phyloP scores from a whole-genome alignment of 2,797 vertebrate species.

The Eurystomus glaucurus region DNA sequence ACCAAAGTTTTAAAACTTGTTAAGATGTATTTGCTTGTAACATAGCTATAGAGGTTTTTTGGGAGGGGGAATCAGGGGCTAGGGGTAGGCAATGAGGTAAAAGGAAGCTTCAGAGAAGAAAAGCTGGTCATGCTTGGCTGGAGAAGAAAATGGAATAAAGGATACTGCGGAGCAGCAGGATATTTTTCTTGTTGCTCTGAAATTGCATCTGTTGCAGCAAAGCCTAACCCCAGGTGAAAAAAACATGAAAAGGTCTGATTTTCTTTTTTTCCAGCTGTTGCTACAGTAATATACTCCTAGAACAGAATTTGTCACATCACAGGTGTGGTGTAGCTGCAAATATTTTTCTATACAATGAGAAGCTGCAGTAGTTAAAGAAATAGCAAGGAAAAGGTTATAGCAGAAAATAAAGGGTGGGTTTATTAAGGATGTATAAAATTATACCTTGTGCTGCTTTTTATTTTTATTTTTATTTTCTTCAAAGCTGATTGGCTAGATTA shows the following conservation, averaged over 20 bases:
- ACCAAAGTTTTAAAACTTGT: constrained; percentile 91
- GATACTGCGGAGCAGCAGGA: constrained; percentile 53
- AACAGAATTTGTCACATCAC: constrained; percentile 80
- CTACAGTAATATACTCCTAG: constrained; percentile 71
- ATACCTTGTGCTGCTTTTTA: constrained; percentile 89
- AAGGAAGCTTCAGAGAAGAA: constrained; percentile 75
- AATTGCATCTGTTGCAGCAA: constrained; percentile 79
- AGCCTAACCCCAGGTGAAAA: constrained; percentile 70
- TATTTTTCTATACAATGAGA: constrained; percentile 81
- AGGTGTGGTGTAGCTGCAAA: constrained; percentile 81
- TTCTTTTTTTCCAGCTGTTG: constrained; percentile 68
- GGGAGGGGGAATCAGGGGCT: constrained; percentile 78
- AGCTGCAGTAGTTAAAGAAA: constrained; percentile 79
- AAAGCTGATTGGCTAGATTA: constrained; percentile 85
- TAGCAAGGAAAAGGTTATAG: constrained; percentile 77
- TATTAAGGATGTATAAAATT: constrained; percentile 85
- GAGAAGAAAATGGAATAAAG: constrained; percentile 56
- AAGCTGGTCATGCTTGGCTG: constrained; percentile 76
- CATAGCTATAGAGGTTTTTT: constrained; percentile 85
- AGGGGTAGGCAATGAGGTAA: constrained; percentile 72
- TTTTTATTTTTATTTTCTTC: constrained; percentile 79
- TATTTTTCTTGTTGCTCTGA: constrained; percentile 77
- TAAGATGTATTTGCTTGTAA: constrained; percentile 88
- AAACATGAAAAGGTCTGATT: constrained; percentile 65
- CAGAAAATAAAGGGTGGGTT: constrained; percentile 81